Base-by-base conservation (phyloP, 2,113 vertebrate species). In the Bagarius yarrelli region DNA sequence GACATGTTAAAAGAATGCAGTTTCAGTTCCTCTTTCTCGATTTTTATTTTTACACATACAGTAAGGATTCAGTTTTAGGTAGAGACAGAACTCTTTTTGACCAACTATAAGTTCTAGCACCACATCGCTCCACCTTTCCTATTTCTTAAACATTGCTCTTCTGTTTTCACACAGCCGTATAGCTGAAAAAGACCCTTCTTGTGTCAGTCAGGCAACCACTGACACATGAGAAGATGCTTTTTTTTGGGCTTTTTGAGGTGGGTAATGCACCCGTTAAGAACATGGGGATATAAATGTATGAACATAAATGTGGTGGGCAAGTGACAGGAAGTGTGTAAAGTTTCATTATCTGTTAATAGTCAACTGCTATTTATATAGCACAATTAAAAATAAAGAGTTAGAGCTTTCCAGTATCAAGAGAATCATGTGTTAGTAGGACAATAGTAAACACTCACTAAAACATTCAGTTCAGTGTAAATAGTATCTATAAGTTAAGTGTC, bases 71-170 rank as follows among this genome's bases (percentile, higher is more conserved):
- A 34, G 55, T 30, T 73, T 73, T 21, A 34, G 13, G 27, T 34
- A 32, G 32, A 23, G 61, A 79, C 60, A 52, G 30, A 27, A 25
- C 16, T 32, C 71, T n/a, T 63, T 83, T 60, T 83, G 78, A 80
- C 36, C 40, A 57, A 32, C 30, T 76, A 72, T 67, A 84, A 76
- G 53, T 60, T 76, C 59, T 21, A 19, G n/a, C 13, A 55, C 50
- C 23, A 36, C 50, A 27, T 63, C 44, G 19, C 63, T 60, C 47
- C 50, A 73, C 50, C 50, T 50, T 59, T 30, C 32, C 34, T 5
- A 0, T 40, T 8, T 44, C 76, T 27, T 36, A 1, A 61, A 81
- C 44, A 40, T 50, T 50, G 25, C 44, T 64, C 57, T 74, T 59
- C 36, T 83, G 64, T 69, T 57, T 69, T 57, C 12, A 23, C 16